These are phyloP conservation scores for Tribolium freemani DNA, from an alignment of 2,888 invertebrate genomes.

Conservation along the genomic window DNA sequence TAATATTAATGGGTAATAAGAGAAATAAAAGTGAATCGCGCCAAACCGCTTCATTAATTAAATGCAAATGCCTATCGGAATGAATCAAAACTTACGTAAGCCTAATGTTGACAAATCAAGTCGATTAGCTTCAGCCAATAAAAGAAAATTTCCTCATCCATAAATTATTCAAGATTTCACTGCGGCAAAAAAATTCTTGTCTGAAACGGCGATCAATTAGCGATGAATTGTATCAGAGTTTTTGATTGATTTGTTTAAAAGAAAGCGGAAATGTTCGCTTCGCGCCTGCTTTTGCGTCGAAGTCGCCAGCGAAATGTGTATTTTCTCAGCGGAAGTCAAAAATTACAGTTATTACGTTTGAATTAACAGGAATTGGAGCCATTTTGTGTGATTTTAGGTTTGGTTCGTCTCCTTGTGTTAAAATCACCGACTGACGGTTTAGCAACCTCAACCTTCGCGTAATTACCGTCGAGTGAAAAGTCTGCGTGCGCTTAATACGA, in stretches of 20 bases:
- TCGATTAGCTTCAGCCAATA: not conserved
- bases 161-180: not conserved
- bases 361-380: no score
- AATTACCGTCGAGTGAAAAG: not conserved
- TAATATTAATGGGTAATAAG: no score
- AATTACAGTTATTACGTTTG: no score
- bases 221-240: not conserved
- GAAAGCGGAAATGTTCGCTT: not conserved
- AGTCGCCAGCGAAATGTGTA: not conserved
- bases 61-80: not conserved
- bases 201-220: not conserved
- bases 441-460: not conserved
- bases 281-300: not conserved
- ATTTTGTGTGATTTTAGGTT: no score
- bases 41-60: not conserved
- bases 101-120: not conserved
- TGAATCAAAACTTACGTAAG: not conserved
- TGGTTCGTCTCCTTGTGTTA: no score
- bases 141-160: not conserved
- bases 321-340: no score
- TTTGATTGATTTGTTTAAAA: not conserved
- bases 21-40: no score
- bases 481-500: not conserved
- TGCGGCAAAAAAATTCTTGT: not conserved
- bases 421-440: not conserved